Evolutionary conservation across 2,888 invertebrate genomes (phyloP).

Genomic region (Anthophora plumipes): DNA sequence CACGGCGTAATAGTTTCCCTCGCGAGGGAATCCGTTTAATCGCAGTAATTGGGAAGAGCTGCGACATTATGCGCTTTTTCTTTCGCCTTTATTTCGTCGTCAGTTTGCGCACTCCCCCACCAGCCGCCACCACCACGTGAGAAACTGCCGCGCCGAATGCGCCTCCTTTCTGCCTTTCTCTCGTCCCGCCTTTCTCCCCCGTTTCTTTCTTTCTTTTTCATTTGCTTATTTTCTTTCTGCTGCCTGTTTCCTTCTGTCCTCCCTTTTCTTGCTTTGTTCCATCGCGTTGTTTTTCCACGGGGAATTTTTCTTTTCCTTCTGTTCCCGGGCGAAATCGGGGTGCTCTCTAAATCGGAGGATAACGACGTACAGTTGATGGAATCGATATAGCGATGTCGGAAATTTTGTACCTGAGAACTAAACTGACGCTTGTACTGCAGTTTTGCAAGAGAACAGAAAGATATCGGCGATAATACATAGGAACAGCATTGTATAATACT

Average conservation of each 20-base stretch:
- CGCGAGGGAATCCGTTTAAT: conserved; percentile 67
- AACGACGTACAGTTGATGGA: background rate
- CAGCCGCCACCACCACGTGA: conserved; percentile 28
- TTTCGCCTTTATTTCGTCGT: conserved; percentile 50
- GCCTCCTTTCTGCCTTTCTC: background rate
- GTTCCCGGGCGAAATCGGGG: background rate
- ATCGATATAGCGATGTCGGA: too few species aligned
- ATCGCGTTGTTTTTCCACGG: background rate
- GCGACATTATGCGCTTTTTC: conserved; percentile 64
- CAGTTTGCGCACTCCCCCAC: conserved; percentile 28
- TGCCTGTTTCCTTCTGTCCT: background rate
- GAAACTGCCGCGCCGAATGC: conserved; percentile 28
- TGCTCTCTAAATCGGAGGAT: background rate
- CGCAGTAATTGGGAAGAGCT: conserved; percentile 69
- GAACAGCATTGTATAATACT: too few species aligned
- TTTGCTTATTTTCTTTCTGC: background rate
- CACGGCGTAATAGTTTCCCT: conserved; percentile 70
- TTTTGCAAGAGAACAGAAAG: too few species aligned
- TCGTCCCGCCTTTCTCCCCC: background rate
- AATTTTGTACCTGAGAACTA: too few species aligned
- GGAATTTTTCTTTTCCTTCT: background rate
- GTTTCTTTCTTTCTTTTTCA: background rate
- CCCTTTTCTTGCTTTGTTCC: background rate
- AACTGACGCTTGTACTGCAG: too few species aligned
- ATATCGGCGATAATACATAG: too few species aligned